Base-by-base conservation (phyloP, 2,797 vertebrate species). In the Peromyscus nudipes region DNA sequence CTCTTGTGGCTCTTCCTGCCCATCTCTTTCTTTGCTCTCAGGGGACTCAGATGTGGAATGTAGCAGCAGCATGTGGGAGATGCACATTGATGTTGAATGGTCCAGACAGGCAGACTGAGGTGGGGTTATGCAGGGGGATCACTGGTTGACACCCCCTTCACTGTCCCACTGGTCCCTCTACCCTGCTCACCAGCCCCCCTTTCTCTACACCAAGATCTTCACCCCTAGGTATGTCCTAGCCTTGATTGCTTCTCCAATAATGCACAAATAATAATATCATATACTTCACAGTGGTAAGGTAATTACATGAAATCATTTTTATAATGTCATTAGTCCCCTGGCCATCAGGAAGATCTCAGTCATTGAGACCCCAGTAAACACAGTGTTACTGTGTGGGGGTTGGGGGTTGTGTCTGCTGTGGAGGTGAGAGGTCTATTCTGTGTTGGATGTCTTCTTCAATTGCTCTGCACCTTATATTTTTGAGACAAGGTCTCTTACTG, bases 1-100 rank as follows among this genome's bases (percentile, higher is more conserved):
- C 55, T 85, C 87, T 27, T 90, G 84, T 16, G 87, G 84, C 31
- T 49, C 87, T 85, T 91, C 92, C 94, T 29, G 2, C 11, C 37
- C 19, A 13, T 25, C 31, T 43, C 16, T 34, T 34, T n/a, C 29
- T 93, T 87, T 89, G 89, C 49, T 65, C 27, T 57, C 89, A 90
- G 87, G 23, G 37, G 37, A 94, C 84, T 94, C 76, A 25, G 31
- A 75, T 64, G 10, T 62, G 84, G 67, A 76, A n/a, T 73, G 83
- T 4, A 43, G 29, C 17, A 12, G 62, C 23, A 23, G 34, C 57
- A 88, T 55, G 67, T 17, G 52, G 6, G 14, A 5, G n/a, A 8
- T 65, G 16, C 14, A n/a, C 5, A 0, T 19, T 46, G 64, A 40
- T 85, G 16, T 77, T 25, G 65, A 93, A 55, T 46, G 77, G 57